Conservation (phyloP, 2,113 vertebrate species). For the Amblyornis subalaris region DNA sequence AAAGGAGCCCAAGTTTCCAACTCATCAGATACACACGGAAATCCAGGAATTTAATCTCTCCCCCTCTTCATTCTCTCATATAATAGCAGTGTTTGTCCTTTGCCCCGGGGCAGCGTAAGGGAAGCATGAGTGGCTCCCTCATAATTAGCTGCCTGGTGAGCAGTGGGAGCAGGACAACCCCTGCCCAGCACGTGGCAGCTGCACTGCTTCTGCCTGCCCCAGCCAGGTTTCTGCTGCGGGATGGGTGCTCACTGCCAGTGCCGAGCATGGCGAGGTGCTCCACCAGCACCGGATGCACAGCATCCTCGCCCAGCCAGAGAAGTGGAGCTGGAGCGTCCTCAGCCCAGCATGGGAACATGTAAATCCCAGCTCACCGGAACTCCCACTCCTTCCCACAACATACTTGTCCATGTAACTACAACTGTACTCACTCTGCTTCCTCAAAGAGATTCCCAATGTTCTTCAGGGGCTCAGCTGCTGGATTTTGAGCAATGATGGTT, state of each 20-base stretch:
- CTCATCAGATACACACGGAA: not conserved
- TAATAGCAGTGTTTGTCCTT: constrained; percentile 27
- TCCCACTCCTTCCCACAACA: not conserved
- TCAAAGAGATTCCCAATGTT: constrained; percentile 88
- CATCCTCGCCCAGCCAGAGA: accelerated
- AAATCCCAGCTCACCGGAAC: not conserved
- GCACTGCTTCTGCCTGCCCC: not conserved
- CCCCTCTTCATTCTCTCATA: constrained; percentile 10
- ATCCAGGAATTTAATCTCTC: constrained; percentile 42
- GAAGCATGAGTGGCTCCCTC: not conserved
- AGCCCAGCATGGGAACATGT: not conserved
- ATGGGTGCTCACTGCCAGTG: accelerated
- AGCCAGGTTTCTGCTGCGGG: not conserved
- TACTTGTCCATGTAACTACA: not conserved
- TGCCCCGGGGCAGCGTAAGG: not conserved
- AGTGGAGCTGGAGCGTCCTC: accelerated
- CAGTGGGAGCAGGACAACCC: not conserved
- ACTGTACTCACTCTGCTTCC: constrained; percentile 84
- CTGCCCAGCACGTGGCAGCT: not conserved
- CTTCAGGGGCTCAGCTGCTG: constrained; percentile 84
- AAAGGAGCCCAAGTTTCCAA: constrained; percentile 2
- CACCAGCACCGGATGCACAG: not conserved
- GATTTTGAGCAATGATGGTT: constrained; percentile 82
- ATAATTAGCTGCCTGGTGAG: constrained; percentile 4
- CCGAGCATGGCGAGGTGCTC: not conserved